phyloP scores from a whole-genome alignment of 2,888 invertebrate genomes.

The Leptothorax acervorum region DNA sequence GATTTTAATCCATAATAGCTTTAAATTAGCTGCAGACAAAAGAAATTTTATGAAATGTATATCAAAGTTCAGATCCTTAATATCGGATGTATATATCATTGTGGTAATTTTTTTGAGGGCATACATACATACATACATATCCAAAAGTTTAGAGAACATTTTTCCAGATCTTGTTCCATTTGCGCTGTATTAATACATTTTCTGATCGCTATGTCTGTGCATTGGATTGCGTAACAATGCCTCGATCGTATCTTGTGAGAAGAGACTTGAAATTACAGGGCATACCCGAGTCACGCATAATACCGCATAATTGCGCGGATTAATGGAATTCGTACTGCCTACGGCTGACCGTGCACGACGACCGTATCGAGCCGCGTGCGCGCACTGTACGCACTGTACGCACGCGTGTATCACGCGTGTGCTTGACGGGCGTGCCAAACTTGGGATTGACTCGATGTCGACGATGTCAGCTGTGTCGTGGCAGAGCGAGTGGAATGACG shows the following conservation, averaged over 20 bases:
- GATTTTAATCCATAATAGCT: neutral
- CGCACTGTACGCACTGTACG: neutral
- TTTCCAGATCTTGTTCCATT: neutral
- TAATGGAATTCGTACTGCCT: constrained; percentile 46
- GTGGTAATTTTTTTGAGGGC: neutral
- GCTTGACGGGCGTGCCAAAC: constrained; percentile 33
- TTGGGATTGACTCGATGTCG: constrained; percentile 21
- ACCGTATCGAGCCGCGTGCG: constrained; percentile 23
- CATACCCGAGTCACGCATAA: constrained; percentile 20
- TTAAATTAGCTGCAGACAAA: neutral
- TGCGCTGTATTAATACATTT: neutral
- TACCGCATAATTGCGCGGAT: constrained; percentile 20
- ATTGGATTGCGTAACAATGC: constrained; percentile 23
- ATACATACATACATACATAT: neutral
- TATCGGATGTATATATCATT: neutral
- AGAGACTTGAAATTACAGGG: constrained; percentile 33
- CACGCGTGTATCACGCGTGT: constrained; percentile 24
- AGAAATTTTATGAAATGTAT: neutral
- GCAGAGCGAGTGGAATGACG: neutral
- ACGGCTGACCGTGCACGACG: constrained; percentile 28
- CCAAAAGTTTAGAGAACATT: neutral
- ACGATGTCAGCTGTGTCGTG: constrained; percentile 18
- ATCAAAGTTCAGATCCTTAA: neutral
- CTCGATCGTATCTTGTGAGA: neutral
- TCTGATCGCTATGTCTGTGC: neutral